Percentiles rank a stretch among this genome's conserved stretches.
These are phyloP conservation scores for Perognathus longimembris DNA, from an alignment of 2,113 vertebrate species.

Conservation along the genomic window DNA sequence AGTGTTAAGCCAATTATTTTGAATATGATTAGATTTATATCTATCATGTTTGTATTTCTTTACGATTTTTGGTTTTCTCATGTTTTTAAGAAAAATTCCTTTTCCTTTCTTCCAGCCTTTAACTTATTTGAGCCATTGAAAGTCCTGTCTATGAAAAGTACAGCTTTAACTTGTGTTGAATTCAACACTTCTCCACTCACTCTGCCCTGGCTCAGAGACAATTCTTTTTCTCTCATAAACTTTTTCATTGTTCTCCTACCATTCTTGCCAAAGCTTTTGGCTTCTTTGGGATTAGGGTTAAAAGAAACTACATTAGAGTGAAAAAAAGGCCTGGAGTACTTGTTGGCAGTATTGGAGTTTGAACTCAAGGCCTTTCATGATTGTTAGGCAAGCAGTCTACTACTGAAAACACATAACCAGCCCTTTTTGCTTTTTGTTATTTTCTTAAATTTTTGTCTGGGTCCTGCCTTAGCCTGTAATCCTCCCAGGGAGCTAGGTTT, in stretches of 20 bases:
- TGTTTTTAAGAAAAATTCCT: neutral
- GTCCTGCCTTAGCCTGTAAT: too few species aligned
- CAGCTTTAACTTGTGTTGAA: conserved; percentile 43
- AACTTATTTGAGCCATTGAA: neutral
- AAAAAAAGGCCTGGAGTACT: too few species aligned
- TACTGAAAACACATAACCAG: too few species aligned
- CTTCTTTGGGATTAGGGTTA: neutral
- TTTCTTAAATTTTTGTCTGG: too few species aligned
- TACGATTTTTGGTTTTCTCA: neutral
- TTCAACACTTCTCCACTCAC: neutral
- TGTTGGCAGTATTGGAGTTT: too few species aligned
- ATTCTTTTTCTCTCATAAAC: neutral
- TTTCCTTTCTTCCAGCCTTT: conserved; percentile 21
- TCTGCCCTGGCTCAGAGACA: neutral
- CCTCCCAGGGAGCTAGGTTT: too few species aligned
- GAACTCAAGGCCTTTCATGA: too few species aligned
- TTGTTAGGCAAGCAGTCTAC: too few species aligned
- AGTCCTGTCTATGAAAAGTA: neutral
- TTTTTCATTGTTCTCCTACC: conserved; percentile 10
- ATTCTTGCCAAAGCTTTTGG: neutral
- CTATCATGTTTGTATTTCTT: neutral
- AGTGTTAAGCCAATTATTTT: neutral
- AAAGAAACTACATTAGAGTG: neutral
- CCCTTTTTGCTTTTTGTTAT: too few species aligned
- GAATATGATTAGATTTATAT: neutral